These are phyloP conservation scores for Myocastor coypus DNA, from an alignment of 2,113 vertebrate genomes.

Conservation along the genomic window DNA sequence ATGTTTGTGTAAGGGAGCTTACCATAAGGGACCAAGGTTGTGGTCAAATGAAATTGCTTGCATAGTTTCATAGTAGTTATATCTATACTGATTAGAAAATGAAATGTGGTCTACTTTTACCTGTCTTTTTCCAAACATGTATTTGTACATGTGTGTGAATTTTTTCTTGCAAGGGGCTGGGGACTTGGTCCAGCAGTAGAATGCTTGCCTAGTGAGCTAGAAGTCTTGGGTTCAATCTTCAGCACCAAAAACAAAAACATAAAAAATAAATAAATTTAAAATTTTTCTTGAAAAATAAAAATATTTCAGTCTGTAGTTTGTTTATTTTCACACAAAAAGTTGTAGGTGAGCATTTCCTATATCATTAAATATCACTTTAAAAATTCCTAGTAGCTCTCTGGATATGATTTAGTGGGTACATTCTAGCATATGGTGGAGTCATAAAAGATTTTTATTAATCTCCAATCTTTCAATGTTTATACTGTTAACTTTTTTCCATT, in stretches of 20 bases:
- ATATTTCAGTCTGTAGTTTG: background rate
- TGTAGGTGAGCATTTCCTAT: background rate
- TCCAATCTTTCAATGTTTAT: conserved; percentile 67
- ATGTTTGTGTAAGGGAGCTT: background rate
- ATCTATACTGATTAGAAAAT: conserved; percentile 45
- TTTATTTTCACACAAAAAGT: conserved; percentile 18
- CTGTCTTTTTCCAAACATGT: background rate
- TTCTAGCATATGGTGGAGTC: conserved; percentile 29
- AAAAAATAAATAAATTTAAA: too few relatives aligned
- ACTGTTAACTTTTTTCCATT: conserved; percentile 46
- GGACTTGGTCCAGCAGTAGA: too few relatives aligned
- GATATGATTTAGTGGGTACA: conserved; percentile 52
- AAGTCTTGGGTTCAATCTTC: too few relatives aligned
- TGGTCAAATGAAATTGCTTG: background rate
- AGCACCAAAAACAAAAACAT: too few relatives aligned
- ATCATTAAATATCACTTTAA: conserved; percentile 50
- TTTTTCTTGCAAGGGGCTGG: too few relatives aligned
- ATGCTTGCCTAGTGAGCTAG: too few relatives aligned
- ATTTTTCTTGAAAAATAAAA: background rate
- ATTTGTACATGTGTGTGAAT: background rate
- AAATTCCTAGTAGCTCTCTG: conserved; percentile 28
- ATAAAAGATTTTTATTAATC: conserved; percentile 74
- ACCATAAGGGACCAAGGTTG: background rate
- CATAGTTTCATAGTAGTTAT: background rate
- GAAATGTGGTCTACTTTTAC: background rate